Percentiles rank a stretch among this genome's conserved stretches.
These are phyloP conservation scores for Alethe diademata DNA, from an alignment of 2,113 vertebrate species.

Conservation along the genomic window DNA sequence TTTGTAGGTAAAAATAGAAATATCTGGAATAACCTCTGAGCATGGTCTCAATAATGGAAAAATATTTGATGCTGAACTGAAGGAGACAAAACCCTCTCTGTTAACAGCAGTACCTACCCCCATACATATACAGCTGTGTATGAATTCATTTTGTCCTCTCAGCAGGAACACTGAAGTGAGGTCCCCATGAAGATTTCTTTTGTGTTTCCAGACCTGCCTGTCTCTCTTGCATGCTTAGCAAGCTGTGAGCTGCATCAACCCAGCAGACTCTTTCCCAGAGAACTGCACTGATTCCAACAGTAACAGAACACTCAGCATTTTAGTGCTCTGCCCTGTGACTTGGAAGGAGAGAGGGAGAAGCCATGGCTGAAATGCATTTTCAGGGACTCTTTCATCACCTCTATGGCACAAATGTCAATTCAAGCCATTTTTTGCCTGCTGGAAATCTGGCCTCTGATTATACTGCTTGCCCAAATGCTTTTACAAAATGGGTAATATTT, in stretches of 20 bases:
- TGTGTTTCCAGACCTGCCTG: neutral
- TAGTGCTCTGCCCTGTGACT: neutral
- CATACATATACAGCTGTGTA: accelerated
- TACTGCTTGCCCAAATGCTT: neutral
- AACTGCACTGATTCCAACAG: neutral
- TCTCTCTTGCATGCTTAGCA: neutral
- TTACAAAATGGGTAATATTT: neutral
- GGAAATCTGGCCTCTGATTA: neutral
- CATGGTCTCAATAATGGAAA: neutral
- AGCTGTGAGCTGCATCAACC: neutral
- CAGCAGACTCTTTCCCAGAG: neutral
- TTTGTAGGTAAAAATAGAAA: neutral
- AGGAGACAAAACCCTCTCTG: neutral
- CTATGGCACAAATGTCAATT: neutral
- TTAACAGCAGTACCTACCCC: neutral
- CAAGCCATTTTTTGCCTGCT: neutral
- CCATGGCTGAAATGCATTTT: neutral
- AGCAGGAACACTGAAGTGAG: neutral
- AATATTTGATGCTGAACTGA: neutral
- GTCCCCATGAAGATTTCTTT: neutral
- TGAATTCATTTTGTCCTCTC: neutral
- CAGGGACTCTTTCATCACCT: neutral
- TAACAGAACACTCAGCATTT: neutral
- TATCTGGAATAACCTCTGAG: neutral
- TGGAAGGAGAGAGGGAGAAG: neutral